These are phyloP conservation scores for Exocentrus adspersus DNA, from an alignment of 2,888 invertebrate genomes.

Conservation along the genomic window DNA sequence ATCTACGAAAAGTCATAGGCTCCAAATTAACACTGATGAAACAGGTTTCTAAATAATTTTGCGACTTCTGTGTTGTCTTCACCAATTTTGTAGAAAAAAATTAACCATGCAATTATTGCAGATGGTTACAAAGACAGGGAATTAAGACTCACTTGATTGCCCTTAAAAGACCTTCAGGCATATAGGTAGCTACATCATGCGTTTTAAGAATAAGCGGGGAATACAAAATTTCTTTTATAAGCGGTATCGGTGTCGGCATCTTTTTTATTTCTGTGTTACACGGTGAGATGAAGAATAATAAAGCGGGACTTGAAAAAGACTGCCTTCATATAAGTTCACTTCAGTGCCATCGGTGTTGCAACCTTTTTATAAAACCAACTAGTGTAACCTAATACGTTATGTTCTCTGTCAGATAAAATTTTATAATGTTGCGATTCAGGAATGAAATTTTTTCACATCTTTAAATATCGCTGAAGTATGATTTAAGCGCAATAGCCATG, in stretches of 20 bases:
- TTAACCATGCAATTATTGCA: no score
- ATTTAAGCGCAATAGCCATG: no score
- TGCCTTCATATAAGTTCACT: neutral
- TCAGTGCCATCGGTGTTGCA: neutral
- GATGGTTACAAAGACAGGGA: neutral
- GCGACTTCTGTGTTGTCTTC: neutral
- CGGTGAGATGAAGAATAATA: conserved; percentile 4
- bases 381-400: no score
- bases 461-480: no score
- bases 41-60: conserved; percentile 1
- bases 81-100: neutral
- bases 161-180: neutral
- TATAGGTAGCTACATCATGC: conserved; percentile 7
- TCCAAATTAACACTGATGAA: no score
- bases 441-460: no score
- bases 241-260: conserved; percentile 20
- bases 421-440: no score
- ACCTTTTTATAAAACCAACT: neutral
- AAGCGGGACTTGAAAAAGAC: conserved; percentile 1
- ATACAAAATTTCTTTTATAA: conserved; percentile 13
- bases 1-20: no score
- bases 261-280: conserved; percentile 10
- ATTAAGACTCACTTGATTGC: conserved; percentile 12
- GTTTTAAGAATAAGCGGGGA: conserved; percentile 13
- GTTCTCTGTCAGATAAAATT: no score